Conservation (phyloP, 2,113 vertebrate species). For the Perca schrenkii region DNA sequence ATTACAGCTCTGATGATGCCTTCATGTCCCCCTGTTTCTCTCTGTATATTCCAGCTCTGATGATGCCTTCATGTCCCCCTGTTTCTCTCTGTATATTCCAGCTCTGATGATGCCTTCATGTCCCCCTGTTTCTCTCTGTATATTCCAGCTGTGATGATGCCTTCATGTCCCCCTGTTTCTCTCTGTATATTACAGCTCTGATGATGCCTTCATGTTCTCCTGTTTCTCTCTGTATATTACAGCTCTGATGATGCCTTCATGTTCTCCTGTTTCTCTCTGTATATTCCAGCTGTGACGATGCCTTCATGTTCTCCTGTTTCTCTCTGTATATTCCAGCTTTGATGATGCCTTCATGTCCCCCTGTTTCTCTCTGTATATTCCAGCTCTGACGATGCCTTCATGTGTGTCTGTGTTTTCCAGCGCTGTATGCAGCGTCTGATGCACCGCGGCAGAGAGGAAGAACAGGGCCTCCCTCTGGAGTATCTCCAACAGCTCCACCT, state of each 20-base stretch:
- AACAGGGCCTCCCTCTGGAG: constrained; percentile 88
- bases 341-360: no score
- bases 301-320: background rate
- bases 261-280: background rate
- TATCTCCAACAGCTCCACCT: constrained; percentile 90
- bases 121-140: no score
- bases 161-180: background rate
- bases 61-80: no score
- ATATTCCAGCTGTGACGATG: background rate
- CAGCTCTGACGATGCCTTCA: no score
- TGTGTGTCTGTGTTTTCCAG: constrained; percentile 57
- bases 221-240: background rate
- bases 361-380: no score
- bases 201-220: background rate
- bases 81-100: no score
- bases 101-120: no score
- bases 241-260: no score
- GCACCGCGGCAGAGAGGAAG: constrained; percentile 85
- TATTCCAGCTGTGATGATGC: no score
- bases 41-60: no score
- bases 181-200: background rate
- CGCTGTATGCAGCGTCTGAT: constrained; percentile 89
- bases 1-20: no score
- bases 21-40: no score
- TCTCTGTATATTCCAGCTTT: background rate